These are phyloP conservation scores for Cheilosia pagana DNA, from an alignment of 2,888 invertebrate genomes.

Conservation along the genomic window DNA sequence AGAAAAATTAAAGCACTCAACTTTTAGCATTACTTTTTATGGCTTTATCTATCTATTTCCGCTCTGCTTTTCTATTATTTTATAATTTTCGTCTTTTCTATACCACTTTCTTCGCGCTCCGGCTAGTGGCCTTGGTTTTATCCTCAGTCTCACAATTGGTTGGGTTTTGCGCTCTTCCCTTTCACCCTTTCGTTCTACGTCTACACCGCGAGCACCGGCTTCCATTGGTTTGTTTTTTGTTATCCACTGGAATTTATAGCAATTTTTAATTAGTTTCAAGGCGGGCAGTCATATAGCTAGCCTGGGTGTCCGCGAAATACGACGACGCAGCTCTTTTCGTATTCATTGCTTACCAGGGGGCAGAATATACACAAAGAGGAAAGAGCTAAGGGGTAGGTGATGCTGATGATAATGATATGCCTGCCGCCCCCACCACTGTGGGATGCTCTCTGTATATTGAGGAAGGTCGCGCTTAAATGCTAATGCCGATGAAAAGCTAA, in stretches of 20 bases:
- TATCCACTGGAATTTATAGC: slow-evolving; percentile 18
- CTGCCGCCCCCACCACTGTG: neutral
- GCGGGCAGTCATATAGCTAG: neutral
- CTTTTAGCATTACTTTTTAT: slow-evolving; percentile 29
- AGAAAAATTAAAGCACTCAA: slow-evolving; percentile 16
- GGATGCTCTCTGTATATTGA: neutral
- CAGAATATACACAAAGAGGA: neutral
- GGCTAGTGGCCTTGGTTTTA: slow-evolving; percentile 30
- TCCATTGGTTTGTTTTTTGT: neutral
- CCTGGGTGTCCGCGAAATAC: neutral
- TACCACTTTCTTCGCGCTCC: slow-evolving; percentile 1
- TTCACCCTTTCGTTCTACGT: neutral
- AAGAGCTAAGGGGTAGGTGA: neutral
- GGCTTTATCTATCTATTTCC: neutral
- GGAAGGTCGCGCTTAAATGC: slow-evolving; percentile 26
- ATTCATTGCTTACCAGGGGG: slow-evolving; percentile 11
- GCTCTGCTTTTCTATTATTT: slow-evolving; percentile 21
- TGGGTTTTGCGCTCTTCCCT: neutral
- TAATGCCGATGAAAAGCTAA: slow-evolving; percentile 23
- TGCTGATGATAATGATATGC: neutral
- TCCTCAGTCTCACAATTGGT: slow-evolving; percentile 1
- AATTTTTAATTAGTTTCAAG: slow-evolving; percentile 54
- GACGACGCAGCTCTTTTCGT: slow-evolving; percentile 8
- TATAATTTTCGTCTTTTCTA: slow-evolving; percentile 18
- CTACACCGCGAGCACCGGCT: too few relatives aligned